Conservation (phyloP, 2,113 vertebrate genomes). For the Heterocephalus glaber region DNA sequence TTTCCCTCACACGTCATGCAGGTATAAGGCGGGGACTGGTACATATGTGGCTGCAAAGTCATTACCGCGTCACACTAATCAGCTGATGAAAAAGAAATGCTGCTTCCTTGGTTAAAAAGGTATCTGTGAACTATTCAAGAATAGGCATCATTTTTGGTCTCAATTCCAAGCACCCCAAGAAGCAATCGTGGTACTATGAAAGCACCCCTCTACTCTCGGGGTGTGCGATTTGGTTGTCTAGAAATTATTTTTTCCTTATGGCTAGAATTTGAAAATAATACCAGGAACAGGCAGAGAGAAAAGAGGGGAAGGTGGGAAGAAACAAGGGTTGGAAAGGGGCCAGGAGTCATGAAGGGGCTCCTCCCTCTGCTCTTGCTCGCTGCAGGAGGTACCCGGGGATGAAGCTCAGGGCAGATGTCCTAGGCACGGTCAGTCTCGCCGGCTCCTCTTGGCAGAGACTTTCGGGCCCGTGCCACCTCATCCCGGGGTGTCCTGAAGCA, state of each 20-base stretch:
- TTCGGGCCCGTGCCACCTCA: not conserved
- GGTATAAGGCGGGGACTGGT: not conserved
- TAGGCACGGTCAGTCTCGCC: rapidly evolving
- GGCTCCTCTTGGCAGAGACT: not conserved
- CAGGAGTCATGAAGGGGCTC: too few species aligned
- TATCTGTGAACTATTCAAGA: not conserved
- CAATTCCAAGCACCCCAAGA: not conserved
- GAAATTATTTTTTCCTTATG: not conserved
- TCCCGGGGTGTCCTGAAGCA: not conserved
- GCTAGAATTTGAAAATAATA: not conserved
- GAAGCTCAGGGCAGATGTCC: not conserved
- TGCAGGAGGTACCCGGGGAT: not conserved
- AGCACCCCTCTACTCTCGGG: not conserved
- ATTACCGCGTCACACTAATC: not conserved
- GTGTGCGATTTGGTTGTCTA: not conserved
- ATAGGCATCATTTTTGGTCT: not conserved
- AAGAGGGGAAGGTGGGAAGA: not conserved
- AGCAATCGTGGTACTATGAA: not conserved
- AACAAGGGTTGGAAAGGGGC: not conserved
- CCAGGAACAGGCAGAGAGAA: rapidly evolving
- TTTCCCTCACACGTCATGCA: not conserved
- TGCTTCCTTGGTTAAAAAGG: not conserved
- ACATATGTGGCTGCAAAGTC: not conserved
- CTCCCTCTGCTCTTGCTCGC: not conserved
- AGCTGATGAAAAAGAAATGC: not conserved